Conservation (phyloP, 2,113 vertebrate genomes). For the Salminus brasiliensis region DNA sequence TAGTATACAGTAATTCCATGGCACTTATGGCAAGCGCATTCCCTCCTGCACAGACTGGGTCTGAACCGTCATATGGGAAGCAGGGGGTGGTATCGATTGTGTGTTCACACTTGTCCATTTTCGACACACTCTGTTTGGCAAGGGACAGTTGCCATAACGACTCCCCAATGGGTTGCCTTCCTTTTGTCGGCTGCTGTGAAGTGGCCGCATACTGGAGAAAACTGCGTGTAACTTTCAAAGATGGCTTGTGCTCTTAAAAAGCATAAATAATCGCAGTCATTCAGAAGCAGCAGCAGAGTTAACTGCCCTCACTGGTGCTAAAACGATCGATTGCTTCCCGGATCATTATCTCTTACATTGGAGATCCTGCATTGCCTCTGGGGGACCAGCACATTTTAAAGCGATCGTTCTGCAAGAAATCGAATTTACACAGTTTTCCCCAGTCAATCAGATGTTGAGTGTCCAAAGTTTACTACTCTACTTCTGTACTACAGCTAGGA, state of each 20-base stretch:
- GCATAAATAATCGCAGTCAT: slow-evolving; percentile 25
- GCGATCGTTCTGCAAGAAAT: background rate
- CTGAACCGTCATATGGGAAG: slow-evolving; percentile 68
- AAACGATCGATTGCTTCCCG: slow-evolving; percentile 17
- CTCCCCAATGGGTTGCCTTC: slow-evolving; percentile 68
- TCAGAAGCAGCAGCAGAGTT: slow-evolving; percentile 21
- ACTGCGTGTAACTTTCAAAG: slow-evolving; percentile 55
- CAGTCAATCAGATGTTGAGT: background rate
- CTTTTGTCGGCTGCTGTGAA: slow-evolving; percentile 71
- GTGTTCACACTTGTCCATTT: slow-evolving; percentile 69
- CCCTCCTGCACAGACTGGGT: slow-evolving; percentile 53
- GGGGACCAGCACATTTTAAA: background rate
- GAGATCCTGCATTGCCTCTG: background rate
- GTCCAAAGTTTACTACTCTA: background rate
- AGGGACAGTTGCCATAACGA: slow-evolving; percentile 74
- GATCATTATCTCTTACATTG: background rate
- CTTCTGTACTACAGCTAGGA: background rate
- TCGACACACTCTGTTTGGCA: slow-evolving; percentile 71
- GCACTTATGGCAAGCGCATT: slow-evolving; percentile 34
- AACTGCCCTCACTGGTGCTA: slow-evolving; percentile 18
- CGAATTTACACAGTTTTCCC: background rate
- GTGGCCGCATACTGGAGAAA: slow-evolving; percentile 66
- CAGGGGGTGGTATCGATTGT: slow-evolving; percentile 63
- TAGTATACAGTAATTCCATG: background rate
- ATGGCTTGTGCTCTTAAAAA: background rate